These are phyloP conservation scores for Salmo trutta DNA, from an alignment of 2,797 vertebrate species.

Conservation along the genomic window DNA sequence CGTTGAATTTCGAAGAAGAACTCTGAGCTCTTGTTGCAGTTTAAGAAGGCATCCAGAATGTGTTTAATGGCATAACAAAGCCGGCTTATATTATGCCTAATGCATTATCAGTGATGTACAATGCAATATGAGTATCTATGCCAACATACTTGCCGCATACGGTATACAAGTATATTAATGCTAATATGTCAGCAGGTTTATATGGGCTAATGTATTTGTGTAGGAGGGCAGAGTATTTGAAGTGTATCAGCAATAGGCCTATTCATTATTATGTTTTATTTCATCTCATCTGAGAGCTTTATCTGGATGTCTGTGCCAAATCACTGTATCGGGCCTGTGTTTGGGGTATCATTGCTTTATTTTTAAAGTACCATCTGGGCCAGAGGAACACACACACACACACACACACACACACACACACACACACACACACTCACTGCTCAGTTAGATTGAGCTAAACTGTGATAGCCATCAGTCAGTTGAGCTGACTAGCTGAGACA, in stretches of 20 bases:
- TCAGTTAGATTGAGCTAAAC: constrained; percentile 30
- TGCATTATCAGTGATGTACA: too few species aligned
- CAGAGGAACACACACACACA: constrained; percentile 10
- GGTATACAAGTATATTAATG: too few species aligned
- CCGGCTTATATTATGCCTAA: too few species aligned
- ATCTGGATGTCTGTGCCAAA: not conserved
- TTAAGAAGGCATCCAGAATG: not conserved
- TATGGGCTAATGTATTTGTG: too few species aligned
- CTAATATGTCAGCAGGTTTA: too few species aligned
- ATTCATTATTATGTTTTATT: not conserved
- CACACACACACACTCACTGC: constrained; percentile 3
- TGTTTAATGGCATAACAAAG: not conserved
- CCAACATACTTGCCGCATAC: too few species aligned
- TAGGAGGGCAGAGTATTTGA: too few species aligned
- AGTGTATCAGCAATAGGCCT: not conserved
- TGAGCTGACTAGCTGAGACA: not conserved
- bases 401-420: constrained; percentile 9
- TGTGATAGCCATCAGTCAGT: constrained; percentile 36
- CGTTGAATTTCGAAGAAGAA: too few species aligned
- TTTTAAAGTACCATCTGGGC: constrained; percentile 47
- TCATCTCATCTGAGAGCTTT: not conserved
- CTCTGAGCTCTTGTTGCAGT: not conserved
- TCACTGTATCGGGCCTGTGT: constrained; percentile 22
- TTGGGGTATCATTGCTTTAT: constrained; percentile 19
- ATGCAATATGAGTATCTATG: too few species aligned